These are phyloP conservation scores for Rhopalosiphum nymphaeae DNA, from an alignment of 2,888 invertebrate species.

Conservation along the genomic window DNA sequence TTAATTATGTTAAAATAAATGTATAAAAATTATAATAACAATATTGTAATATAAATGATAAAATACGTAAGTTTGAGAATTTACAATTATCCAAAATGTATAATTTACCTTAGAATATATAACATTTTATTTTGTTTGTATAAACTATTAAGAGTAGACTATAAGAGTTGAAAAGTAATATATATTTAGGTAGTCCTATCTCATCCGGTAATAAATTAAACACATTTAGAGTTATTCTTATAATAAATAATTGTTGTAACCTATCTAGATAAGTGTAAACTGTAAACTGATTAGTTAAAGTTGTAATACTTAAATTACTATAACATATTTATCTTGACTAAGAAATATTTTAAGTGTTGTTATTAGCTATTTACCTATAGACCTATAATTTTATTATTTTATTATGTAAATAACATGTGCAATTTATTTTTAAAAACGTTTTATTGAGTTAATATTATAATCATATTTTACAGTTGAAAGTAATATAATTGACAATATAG, in stretches of 20 bases:
- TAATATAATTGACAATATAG: neutral
- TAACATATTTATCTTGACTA: neutral
- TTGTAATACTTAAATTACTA: neutral
- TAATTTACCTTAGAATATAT: neutral
- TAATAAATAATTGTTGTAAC: neutral
- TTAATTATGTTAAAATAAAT: neutral
- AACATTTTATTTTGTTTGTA: neutral
- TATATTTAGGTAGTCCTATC: neutral
- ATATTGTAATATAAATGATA: neutral
- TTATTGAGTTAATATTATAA: neutral
- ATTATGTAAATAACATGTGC: neutral
- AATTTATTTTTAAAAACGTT: neutral
- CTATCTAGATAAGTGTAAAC: neutral
- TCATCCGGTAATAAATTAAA: slow-evolving; percentile 2
- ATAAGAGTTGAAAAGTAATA: neutral
- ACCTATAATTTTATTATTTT: neutral
- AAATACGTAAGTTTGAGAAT: neutral
- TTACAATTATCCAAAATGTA: neutral
- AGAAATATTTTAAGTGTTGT: neutral
- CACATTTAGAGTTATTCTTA: neutral
- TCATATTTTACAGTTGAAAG: neutral
- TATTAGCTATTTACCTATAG: neutral
- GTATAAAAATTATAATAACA: neutral
- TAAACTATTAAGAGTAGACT: neutral
- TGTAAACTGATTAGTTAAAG: neutral